phyloP scores from a whole-genome alignment of 2,888 invertebrate genomes.

The Melieria crassipennis region DNA sequence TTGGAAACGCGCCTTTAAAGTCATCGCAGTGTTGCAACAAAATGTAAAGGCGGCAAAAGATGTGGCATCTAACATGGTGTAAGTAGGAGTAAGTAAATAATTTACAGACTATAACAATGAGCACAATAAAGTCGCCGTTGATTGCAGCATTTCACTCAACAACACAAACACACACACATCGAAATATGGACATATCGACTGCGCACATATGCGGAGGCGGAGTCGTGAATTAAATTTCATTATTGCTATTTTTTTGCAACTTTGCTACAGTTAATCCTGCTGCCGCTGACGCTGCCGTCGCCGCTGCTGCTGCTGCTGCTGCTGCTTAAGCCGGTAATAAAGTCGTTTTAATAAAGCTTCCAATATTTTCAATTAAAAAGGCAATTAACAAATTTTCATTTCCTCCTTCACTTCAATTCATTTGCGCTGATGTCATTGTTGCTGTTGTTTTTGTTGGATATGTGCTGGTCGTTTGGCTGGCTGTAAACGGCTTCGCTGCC shows the following conservation, averaged over 20 bases:
- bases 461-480: not conserved
- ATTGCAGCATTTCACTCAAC: not conserved
- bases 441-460: not conserved
- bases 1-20: not conserved
- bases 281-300: conserved; percentile 38
- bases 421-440: not conserved
- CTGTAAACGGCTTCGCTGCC: conserved; percentile 29
- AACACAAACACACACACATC: not conserved
- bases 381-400: conserved; percentile 51
- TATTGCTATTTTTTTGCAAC: not conserved
- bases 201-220: too few species aligned
- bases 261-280: conserved; percentile 3
- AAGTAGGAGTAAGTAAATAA: not conserved
- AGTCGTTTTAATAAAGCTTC: conserved; percentile 20
- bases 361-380: conserved; percentile 49
- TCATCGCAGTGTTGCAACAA: not conserved
- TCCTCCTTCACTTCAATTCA: conserved; percentile 33
- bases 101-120: not conserved
- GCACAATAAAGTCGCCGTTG: too few species aligned
- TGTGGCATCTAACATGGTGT: not conserved
- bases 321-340: not conserved
- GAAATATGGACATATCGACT: not conserved
- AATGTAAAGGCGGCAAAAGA: not conserved
- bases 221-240: not conserved
- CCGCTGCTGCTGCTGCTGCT: conserved; percentile 39